Base-by-base conservation (phyloP, 2,888 invertebrate species). In the Cataglyphis albicans region DNA sequence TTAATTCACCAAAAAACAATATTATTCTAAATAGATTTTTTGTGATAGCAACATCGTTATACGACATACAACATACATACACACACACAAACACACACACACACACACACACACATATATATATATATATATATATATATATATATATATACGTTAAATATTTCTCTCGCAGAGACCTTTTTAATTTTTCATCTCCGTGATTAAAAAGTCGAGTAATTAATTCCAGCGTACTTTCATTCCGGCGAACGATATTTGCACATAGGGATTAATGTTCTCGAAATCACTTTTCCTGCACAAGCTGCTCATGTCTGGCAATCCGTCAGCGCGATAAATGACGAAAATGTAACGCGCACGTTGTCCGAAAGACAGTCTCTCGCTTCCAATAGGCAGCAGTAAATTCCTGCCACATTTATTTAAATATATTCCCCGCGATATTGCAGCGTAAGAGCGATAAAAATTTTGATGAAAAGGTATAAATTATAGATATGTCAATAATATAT, bases 381-480 rank as follows among this genome's bases (percentile, higher is more conserved):
- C 95, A n/a, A 93, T 84, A 0, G 97, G 96, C 38, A 97, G 93
- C 25, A 97, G 95, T 38, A 97, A 95, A 93, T 97, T 97, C 61
- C 97, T 97, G 94, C 29, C 85, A 88, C 25, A 85, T 88, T 84
- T 63, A 59, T 80, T 48, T 63, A 41, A 68, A 38, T 59, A 76
- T 10, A 44, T 55, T 29, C 35, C 35, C 48, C 80, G 35, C 32
- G 44, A 4, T 41, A 76, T 52, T 68, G 35, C 15, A 41, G 12
- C 12, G n/a, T 32, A 52, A 55, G 48, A n/a, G 41, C 21, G 59
- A 59, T 55, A 57, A 38, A 25, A 32, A 59, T 73, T 73, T 32
- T 25, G 59, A 59, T 18, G n/a, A 52, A 7, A n/a, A 52, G 32
- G 61, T 32, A 18, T 57, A 61, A 68, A 80, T 63, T 63, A 52